Conservation (phyloP, 2,888 invertebrate genomes). For the Philopedon plagiatum region DNA sequence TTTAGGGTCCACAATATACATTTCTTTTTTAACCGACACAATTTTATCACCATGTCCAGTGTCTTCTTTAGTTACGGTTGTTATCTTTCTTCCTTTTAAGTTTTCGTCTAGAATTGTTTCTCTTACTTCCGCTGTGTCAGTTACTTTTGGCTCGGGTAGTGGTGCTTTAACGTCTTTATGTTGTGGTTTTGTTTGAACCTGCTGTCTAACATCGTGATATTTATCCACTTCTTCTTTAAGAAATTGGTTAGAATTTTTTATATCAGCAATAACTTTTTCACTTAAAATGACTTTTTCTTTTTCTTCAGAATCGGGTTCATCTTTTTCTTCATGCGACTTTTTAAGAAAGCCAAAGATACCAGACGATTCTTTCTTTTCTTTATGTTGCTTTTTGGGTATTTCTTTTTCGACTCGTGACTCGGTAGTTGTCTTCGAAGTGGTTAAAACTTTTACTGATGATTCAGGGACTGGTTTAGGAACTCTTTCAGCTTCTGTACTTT, state of each 20-base stretch:
- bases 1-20: conserved; percentile 48
- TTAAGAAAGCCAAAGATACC: neutral
- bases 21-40: conserved; percentile 53
- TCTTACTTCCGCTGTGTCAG: conserved; percentile 41
- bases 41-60: conserved; percentile 52
- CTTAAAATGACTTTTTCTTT: neutral
- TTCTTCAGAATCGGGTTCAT: conserved; percentile 35
- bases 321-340: conserved; percentile 14
- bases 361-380: conserved; percentile 9
- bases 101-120: conserved; percentile 48
- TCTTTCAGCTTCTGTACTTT: neutral
- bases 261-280: conserved; percentile 6
- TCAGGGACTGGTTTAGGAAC: neutral
- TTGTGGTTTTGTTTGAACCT: neutral
- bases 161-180: neutral
- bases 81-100: conserved; percentile 45
- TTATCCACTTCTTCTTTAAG: conserved; percentile 26
- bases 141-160: conserved; percentile 5
- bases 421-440: neutral
- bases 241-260: conserved; percentile 21
- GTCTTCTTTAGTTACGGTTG: conserved; percentile 49
- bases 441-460: conserved; percentile 7
- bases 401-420: neutral
- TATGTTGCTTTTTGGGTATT: neutral
- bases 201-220: conserved; percentile 43